Percentiles rank a stretch among this genome's conserved stretches.
These are phyloP conservation scores for Philhelius pedissequus DNA, from an alignment of 2,888 invertebrate genomes.

Conservation along the genomic window DNA sequence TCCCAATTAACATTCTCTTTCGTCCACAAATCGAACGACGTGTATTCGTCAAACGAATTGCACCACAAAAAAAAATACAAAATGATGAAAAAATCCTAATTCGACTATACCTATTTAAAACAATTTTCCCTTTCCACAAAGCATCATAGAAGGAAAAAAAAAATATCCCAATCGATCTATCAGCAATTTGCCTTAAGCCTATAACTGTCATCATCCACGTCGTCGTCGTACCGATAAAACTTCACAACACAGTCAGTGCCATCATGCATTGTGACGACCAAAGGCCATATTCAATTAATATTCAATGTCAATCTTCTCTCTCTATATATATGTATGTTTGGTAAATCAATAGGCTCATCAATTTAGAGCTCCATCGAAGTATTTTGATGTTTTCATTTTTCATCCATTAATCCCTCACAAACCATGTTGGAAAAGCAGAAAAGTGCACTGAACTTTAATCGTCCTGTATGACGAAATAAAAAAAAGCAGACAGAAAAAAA, in stretches of 20 bases:
- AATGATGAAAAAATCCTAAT: not conserved
- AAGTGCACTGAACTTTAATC: slow-evolving; percentile 53
- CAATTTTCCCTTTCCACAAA: not conserved
- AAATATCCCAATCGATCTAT: not conserved
- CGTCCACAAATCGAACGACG: not conserved
- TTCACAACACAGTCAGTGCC: not conserved
- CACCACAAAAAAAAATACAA: not conserved
- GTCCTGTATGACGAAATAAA: not conserved
- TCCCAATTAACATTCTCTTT: not conserved
- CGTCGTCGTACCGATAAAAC: not conserved
- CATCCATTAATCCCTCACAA: not conserved
- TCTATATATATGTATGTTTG: slow-evolving; percentile 10
- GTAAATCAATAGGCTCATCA: slow-evolving; percentile 50
- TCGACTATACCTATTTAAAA: slow-evolving; percentile 5
- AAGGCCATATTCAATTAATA: slow-evolving; percentile 49
- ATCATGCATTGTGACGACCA: not conserved
- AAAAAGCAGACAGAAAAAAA: not conserved
- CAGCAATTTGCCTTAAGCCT: slow-evolving; percentile 7
- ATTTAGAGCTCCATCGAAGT: slow-evolving; percentile 20
- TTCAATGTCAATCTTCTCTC: slow-evolving; percentile 47
- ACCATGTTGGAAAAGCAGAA: not conserved
- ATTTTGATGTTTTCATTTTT: slow-evolving; percentile 38
- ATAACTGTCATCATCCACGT: slow-evolving; percentile 27
- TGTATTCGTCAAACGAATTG: not conserved
- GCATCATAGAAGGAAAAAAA: not conserved